Percentiles rank a stretch among this genome's conserved stretches.
These are phyloP conservation scores for Gymnodraco acuticeps DNA, from an alignment of 2,797 vertebrate genomes.

Conservation along the genomic window DNA sequence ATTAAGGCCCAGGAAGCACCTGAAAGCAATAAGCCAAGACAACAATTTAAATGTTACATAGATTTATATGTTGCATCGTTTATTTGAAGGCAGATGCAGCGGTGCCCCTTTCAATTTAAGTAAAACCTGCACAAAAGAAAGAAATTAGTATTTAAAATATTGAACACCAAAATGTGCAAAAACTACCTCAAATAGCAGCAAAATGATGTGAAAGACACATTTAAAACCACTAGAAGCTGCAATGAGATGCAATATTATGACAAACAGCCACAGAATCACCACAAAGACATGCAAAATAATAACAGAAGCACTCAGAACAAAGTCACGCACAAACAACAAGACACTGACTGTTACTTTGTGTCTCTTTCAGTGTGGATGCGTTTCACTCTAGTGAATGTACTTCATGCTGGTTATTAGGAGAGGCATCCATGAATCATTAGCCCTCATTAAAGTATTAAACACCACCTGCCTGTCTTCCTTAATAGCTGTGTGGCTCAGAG, in stretches of 20 bases:
- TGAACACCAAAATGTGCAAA: neutral
- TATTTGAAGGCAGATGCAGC: too few species aligned
- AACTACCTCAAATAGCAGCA: too few species aligned
- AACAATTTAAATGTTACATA: too few species aligned
- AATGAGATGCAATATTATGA: too few species aligned
- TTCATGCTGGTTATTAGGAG: neutral
- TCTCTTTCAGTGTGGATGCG: neutral
- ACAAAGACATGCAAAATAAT: neutral
- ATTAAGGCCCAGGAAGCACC: too few species aligned
- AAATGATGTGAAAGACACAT: neutral
- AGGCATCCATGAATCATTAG: constrained; percentile 8
- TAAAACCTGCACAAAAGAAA: too few species aligned
- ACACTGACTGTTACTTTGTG: neutral
- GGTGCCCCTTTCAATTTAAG: too few species aligned
- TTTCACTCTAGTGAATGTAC: neutral
- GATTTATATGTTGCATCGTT: too few species aligned
- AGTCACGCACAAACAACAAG: neutral
- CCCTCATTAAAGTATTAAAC: constrained; percentile 22
- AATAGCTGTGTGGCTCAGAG: constrained; percentile 12
- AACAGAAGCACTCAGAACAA: too few species aligned
- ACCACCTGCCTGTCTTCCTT: constrained; percentile 27
- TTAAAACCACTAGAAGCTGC: too few species aligned
- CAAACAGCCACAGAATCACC: neutral
- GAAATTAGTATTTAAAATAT: too few species aligned
- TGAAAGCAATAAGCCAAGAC: too few species aligned